These are phyloP conservation scores for Drosophila baimaii DNA, from an alignment of 1,140 invertebrate species.

Conservation along the genomic window DNA sequence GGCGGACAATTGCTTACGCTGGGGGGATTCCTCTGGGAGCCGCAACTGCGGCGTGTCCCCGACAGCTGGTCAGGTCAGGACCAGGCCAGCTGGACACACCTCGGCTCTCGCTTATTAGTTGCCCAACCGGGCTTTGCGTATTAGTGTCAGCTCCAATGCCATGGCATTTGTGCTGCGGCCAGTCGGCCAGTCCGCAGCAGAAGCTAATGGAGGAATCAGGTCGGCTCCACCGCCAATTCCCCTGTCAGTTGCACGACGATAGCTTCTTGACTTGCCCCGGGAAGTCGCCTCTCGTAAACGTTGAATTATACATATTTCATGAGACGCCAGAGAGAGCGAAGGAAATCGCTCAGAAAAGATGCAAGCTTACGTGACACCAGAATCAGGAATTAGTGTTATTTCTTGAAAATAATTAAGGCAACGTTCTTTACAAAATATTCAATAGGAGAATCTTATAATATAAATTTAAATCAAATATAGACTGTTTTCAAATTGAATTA, in stretches of 20 bases:
- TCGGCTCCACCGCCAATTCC: constrained; percentile 9
- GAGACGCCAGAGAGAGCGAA: constrained; percentile 42
- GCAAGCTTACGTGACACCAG: neutral
- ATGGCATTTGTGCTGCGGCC: constrained; percentile 67
- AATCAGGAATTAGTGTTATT: neutral
- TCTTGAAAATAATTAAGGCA: neutral
- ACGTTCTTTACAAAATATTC: too few species aligned
- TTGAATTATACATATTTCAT: constrained; percentile 77
- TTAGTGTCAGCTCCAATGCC: constrained; percentile 75
- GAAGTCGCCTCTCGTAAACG: constrained; percentile 41
- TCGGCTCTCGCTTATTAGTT: constrained; percentile 70
- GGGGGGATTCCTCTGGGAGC: constrained; percentile 23
- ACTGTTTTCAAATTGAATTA: neutral
- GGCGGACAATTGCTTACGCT: constrained; percentile 23
- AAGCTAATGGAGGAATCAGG: constrained; percentile 18
- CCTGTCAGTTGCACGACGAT: constrained; percentile 55
- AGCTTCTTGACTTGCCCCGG: neutral
- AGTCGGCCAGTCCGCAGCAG: constrained; percentile 40
- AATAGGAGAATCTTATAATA: too few species aligned
- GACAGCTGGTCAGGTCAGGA: constrained; percentile 20
- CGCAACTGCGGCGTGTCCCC: constrained; percentile 30
- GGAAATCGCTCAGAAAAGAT: constrained; percentile 46
- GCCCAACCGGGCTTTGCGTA: constrained; percentile 72
- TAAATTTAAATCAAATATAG: neutral
- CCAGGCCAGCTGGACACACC: constrained; percentile 36